Evolutionary conservation across 2,113 vertebrate species (phyloP).

Genomic region (Cryptomyrus ogoouensis): DNA sequence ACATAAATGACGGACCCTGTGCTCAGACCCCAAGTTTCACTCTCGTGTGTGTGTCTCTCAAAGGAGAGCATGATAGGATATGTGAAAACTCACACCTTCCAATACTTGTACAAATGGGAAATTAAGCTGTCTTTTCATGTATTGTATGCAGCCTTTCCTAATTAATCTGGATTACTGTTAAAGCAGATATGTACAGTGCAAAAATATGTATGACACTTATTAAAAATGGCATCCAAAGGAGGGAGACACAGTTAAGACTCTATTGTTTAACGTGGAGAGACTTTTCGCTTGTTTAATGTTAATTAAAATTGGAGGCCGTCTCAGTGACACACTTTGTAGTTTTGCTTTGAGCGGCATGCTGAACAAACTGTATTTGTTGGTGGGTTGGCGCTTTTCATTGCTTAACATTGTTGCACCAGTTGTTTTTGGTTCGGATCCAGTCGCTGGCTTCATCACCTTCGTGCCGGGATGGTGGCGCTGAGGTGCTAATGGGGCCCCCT

Average conservation of each 20-base stretch:
- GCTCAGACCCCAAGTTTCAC: not conserved
- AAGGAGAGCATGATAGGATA: not conserved
- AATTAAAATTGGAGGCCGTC: not conserved
- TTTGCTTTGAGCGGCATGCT: no score
- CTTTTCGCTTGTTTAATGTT: not conserved
- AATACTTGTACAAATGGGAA: not conserved
- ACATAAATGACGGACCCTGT: not conserved
- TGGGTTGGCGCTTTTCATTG: not conserved
- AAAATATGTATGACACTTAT: conserved; percentile 4
- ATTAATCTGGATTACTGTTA: conserved; percentile 2
- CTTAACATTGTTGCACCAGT: not conserved
- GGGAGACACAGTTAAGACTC: not conserved
- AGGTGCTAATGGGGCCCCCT: not conserved
- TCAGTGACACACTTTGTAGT: not conserved
- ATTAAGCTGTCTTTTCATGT: not conserved
- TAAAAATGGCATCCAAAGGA: not conserved
- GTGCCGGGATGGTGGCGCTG: not conserved
- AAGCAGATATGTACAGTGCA: not conserved
- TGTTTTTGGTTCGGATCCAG: not conserved
- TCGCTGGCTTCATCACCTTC: not conserved
- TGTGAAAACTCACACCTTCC: not conserved
- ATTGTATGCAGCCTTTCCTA: not conserved
- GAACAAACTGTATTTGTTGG: not conserved
- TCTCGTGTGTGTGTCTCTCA: not conserved
- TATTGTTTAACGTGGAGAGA: not conserved